These are phyloP conservation scores for Diadromus collaris DNA, from an alignment of 2,888 invertebrate species.

Conservation along the genomic window DNA sequence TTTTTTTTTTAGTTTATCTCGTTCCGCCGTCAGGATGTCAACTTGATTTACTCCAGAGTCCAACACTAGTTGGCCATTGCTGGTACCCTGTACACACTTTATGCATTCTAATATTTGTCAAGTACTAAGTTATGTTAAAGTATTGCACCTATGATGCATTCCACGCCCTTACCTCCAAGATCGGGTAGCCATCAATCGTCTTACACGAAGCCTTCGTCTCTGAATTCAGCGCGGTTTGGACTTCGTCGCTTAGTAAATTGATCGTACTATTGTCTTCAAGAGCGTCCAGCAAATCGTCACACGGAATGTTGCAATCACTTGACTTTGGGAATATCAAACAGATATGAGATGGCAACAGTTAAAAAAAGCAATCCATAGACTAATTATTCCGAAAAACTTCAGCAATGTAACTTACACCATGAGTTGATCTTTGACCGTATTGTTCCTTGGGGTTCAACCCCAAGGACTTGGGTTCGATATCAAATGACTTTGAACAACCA, in stretches of 20 bases:
- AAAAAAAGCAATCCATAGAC: not conserved
- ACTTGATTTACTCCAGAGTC: not conserved
- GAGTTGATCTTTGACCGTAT: not conserved
- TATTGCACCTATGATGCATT: not conserved
- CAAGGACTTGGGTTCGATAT: not conserved
- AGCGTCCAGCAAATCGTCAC: not conserved
- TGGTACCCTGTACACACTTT: not conserved
- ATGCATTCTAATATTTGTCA: not conserved
- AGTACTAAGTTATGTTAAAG: not conserved
- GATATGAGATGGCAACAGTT: not conserved
- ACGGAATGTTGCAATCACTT: not conserved
- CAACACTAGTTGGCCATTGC: not conserved
- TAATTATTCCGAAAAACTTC: not conserved
- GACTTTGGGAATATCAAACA: not conserved
- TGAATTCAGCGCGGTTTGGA: not conserved
- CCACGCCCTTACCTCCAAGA: not conserved
- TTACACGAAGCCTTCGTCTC: not conserved
- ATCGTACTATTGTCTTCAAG: not conserved
- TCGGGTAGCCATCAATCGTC: not conserved
- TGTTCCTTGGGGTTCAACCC: too few relatives aligned
- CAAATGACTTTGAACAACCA: not conserved
- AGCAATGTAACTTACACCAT: not conserved
- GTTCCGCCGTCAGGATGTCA: not conserved
- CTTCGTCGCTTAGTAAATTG: not conserved
- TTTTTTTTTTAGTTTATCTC: not conserved